Percentiles rank a stretch among this genome's conserved stretches.
These are phyloP conservation scores for Chelonoidis abingdonii DNA, from an alignment of 2,113 vertebrate species.

Conservation along the genomic window DNA sequence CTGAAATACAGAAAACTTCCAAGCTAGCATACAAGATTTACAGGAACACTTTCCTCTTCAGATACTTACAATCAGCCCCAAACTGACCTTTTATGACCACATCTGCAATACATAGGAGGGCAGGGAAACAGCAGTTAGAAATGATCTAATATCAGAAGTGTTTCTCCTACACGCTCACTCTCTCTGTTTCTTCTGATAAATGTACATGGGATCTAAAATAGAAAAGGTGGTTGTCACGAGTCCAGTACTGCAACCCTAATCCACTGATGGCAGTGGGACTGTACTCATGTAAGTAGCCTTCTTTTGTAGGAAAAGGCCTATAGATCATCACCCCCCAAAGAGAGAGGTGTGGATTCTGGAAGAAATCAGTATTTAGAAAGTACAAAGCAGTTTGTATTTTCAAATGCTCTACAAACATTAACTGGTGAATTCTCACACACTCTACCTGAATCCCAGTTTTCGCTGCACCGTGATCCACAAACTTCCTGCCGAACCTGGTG, in stretches of 20 bases:
- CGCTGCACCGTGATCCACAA: too few relatives aligned
- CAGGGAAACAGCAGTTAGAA: neutral
- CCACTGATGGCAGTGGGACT: neutral
- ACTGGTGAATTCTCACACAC: neutral
- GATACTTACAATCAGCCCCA: neutral
- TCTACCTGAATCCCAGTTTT: too few relatives aligned
- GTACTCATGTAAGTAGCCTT: too few relatives aligned
- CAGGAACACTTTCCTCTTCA: neutral
- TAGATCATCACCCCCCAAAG: neutral
- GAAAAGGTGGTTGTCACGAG: neutral
- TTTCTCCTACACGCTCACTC: neutral
- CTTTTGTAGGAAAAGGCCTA: neutral
- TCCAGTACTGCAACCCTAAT: neutral
- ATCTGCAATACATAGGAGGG: neutral
- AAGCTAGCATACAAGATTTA: neutral
- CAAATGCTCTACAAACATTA: neutral
- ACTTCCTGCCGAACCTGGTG: too few relatives aligned
- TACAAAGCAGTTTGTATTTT: neutral
- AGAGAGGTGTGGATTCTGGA: neutral
- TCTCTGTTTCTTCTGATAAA: neutral
- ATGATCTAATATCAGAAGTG: fast-evolving
- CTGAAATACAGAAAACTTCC: neutral
- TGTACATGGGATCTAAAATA: neutral
- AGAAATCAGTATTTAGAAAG: neutral
- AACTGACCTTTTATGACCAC: neutral